phyloP scores from a whole-genome alignment of 2,113 vertebrate species.

The Brienomyrus longianalis region DNA sequence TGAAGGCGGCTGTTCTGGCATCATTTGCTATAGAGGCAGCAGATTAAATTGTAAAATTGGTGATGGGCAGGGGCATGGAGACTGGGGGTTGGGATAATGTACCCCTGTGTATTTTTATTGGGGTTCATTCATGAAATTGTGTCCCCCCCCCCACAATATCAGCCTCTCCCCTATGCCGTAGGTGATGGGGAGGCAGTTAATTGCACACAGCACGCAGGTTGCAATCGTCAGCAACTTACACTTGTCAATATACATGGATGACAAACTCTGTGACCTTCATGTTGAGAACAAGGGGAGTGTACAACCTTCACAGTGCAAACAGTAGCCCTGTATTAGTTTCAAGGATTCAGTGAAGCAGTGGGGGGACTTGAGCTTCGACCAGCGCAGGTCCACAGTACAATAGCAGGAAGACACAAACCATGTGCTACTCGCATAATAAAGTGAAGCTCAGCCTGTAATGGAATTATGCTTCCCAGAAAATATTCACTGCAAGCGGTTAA shows the following conservation, averaged over 20 bases:
- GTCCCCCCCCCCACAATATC: neutral
- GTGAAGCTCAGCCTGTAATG: neutral
- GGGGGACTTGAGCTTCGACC: neutral
- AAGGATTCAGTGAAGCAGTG: neutral
- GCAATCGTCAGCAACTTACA: neutral
- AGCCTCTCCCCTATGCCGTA: neutral
- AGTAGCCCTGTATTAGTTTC: neutral
- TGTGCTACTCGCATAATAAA: neutral
- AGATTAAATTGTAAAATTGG: neutral
- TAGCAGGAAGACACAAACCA: neutral
- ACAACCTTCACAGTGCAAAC: neutral
- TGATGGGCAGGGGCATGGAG: neutral
- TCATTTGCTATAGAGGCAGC: neutral
- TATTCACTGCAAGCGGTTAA: neutral
- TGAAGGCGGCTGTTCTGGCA: neutral
- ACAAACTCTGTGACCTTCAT: neutral
- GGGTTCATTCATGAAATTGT: neutral
- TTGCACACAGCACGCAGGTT: neutral
- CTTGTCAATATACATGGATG: neutral
- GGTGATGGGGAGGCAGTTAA: neutral
- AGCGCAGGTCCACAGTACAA: neutral
- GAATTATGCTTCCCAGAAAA: slow-evolving; percentile 1
- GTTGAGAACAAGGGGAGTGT: too few relatives aligned
- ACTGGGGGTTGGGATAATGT: neutral
- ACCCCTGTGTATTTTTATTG: neutral